phyloP scores from a whole-genome alignment of 2,888 invertebrate species.

The Diachrysia chrysitis region DNA sequence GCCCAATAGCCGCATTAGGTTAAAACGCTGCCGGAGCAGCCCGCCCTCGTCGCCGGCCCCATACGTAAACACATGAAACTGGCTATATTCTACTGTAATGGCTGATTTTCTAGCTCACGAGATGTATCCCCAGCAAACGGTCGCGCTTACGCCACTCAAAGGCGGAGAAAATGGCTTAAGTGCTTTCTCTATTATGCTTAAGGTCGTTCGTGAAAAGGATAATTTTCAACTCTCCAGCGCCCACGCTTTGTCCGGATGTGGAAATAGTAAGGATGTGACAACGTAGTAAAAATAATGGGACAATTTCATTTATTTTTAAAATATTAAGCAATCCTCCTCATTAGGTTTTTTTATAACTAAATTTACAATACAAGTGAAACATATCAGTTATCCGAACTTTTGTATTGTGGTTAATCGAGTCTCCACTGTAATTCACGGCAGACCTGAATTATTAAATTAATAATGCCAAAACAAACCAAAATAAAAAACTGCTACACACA shows the following conservation, averaged over 20 bases:
- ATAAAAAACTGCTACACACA: not conserved
- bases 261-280: conserved; percentile 71
- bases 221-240: conserved; percentile 88
- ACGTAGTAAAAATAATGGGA: not conserved
- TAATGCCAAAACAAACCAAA: not conserved
- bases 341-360: no score
- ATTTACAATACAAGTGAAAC: no score
- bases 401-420: no score
- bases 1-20: conserved; percentile 87
- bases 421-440: no score
- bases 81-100: conserved; percentile 83
- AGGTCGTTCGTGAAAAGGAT: conserved; percentile 89
- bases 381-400: no score
- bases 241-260: conserved; percentile 71
- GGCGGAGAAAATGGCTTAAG: conserved; percentile 89
- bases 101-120: conserved; percentile 89
- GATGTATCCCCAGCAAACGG: conserved; percentile 85
- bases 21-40: conserved; percentile 74
- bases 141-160: conserved; percentile 89
- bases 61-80: conserved; percentile 69
- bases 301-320: no score
- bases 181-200: conserved; percentile 89
- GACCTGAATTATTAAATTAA: no score
- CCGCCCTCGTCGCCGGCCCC: conserved; percentile 66
- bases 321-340: not conserved